Percentiles rank a stretch among this genome's conserved stretches.
These are phyloP conservation scores for Morinoia aosen DNA, from an alignment of 2,888 invertebrate species.

Conservation along the genomic window DNA sequence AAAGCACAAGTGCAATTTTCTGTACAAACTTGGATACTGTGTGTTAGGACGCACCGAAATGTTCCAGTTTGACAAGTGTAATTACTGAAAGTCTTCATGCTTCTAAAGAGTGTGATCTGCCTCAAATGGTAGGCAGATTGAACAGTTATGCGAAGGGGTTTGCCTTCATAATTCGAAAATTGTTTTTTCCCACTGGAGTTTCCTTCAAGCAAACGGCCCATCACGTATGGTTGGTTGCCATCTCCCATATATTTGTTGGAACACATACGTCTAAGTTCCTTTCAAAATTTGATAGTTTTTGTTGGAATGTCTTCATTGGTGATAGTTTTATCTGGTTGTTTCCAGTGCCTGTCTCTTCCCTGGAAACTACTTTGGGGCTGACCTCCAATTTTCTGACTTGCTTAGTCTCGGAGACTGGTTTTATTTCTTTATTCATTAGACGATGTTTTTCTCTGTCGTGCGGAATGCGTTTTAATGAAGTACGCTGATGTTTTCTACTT, in stretches of 20 bases:
- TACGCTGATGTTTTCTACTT: neutral
- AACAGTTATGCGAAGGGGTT: neutral
- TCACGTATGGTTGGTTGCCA: neutral
- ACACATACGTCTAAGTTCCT: neutral
- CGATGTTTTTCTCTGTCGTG: neutral
- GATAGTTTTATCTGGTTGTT: neutral
- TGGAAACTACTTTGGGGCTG: neutral
- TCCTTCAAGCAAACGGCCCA: neutral
- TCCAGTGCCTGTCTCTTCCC: neutral
- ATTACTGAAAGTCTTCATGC: neutral
- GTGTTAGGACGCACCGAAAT: neutral
- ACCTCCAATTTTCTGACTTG: neutral
- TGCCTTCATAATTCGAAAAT: neutral
- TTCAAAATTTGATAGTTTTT: neutral
- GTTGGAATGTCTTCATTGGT: neutral
- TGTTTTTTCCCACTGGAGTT: neutral
- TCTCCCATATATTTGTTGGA: neutral
- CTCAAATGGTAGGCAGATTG: neutral
- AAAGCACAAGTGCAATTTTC: neutral
- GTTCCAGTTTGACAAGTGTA: neutral
- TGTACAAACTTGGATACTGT: neutral
- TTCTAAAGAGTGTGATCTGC: neutral
- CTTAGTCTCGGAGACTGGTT: neutral
- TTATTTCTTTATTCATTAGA: neutral
- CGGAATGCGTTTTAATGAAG: conserved; percentile 10